Evolutionary conservation across 2,113 vertebrate genomes (phyloP), one percentile per base, ranked within the genome.

Genomic region (Salvelinus namaycush): DNA sequence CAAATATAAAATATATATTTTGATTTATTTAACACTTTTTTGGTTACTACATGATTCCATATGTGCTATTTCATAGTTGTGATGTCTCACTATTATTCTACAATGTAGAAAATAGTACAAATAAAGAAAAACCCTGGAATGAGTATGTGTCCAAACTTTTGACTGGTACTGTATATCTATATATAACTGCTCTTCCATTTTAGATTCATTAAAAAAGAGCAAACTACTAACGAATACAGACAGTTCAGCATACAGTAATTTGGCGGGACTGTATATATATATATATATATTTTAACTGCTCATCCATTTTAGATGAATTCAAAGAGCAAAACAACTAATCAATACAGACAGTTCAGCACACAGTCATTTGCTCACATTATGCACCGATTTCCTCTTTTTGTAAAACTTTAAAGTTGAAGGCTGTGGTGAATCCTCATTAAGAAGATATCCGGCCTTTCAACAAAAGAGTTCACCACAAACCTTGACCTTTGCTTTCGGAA

Each of bases 401-500:
- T 81, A 86, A 83, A 87, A 87, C 71, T 84, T 69, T 29, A 72
- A 84, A 71, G 84, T 83, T 82, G 75, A 81, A 82, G 87, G 44
- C 88, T 86, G 85, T 80, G 20, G n/a, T 91, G 81, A 90, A 87
- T 91, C 91, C 88, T 81, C 77, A 89, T 94, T 91, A 87, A 85
- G 81, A 83, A 80, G 92, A 88, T 26, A 89, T 88, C 79, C 78
- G 68, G 76, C 74, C 81, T 90, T 13, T 79, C 85, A 91, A 95
- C 92, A 95, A 83, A 75, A 91, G 84, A 81, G 88, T 92, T 85
- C 90, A 88, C 75, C 88, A 90, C 90, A 94, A 94, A 93, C 88
- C 89, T 92, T 96, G 93, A 96, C 94, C 94, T 93, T 93, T 95
- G 93, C 93, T 93, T 94, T 92, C 88, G 57, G 44, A 84, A 91